Percentiles rank a stretch among this genome's conserved stretches.
Evolutionary conservation across 2,113 vertebrate species (phyloP).

Genomic region (Paradisaea rubra): DNA sequence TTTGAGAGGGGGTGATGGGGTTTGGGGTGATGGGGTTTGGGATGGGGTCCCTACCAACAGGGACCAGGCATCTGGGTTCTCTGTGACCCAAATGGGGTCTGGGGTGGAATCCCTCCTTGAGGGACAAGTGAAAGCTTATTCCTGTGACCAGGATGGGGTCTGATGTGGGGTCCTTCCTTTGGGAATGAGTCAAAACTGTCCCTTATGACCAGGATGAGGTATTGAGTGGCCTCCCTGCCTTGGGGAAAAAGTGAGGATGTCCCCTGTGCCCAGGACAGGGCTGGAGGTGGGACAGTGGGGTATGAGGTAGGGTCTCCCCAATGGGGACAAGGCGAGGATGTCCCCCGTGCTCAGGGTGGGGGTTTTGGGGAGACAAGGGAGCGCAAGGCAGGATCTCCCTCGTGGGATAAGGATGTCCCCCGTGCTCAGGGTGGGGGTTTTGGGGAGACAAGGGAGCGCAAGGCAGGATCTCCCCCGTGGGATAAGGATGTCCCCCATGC

Average conservation of each 20-base stretch:
- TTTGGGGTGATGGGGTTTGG: not conserved
- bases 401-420: rapidly evolving
- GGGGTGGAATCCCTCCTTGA: not conserved
- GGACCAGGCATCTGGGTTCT: not conserved
- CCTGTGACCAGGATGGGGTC: not conserved
- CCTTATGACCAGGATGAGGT: not conserved
- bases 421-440: not conserved
- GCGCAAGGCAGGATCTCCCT: not conserved
- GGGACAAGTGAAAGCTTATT: not conserved
- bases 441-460: not conserved
- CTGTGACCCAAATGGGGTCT: not conserved
- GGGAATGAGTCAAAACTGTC: not conserved
- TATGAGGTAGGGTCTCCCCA: not conserved
- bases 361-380: not conserved
- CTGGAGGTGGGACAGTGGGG: rapidly evolving
- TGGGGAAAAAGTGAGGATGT: not conserved
- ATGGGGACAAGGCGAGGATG: not conserved
- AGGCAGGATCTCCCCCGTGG: rapidly evolving
- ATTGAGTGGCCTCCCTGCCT: not conserved
- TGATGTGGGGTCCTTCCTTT: not conserved
- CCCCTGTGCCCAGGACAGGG: not conserved
- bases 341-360: not conserved
- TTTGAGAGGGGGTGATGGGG: not conserved
- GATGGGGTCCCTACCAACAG: not conserved
- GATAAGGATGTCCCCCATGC: not conserved